Base-by-base conservation (phyloP, 1,140 invertebrate genomes). In the Heliconius eleuchia region DNA sequence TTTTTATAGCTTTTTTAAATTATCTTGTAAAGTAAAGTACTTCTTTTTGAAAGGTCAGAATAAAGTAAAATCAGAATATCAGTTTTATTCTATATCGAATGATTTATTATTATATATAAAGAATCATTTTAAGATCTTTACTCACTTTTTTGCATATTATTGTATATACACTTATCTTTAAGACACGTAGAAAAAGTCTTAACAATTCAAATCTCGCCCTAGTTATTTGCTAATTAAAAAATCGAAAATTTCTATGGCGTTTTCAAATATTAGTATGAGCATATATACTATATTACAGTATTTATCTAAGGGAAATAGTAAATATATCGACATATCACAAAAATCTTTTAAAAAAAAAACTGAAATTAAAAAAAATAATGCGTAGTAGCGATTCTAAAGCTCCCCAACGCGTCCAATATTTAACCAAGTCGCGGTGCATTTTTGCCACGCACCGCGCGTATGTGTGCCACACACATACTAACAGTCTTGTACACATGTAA, bases 381-480 rank as follows among this genome's bases (percentile, higher is more conserved):
- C 19, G n/a, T 30, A 66, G 30, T 16, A 30, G 7, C 79, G 72
- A 77, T 87, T 92, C 91, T 74, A 87, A 42, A 4, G 23, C 34
- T 37, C 46, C 76, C 81, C 73, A 85, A 82, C 82, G 80, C 91
- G 85, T 89, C 90, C 90, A 87, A 92, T 92, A 92, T 91, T 93
- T 92, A 91, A 91, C 86, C 89, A 89, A 93, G 92, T 93, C 89
- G 88, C 83, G 84, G 90, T 91, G 91, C 89, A 93, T 93, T 93
- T 93, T 93, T 93, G 90, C 91, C 85, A 86, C 88, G 89, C 87
- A 90, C 85, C 30, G 52, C 34, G 60, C 27, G 60, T 23, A 16
- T 66, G 39, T 73, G 77, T 86, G 84, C 87, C 78, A 80, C 77
- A 81, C 78, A 83, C 78, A 76, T 72, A 73, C 46, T 39, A 52